These are phyloP conservation scores for Ursus arctos DNA, from an alignment of 2,113 vertebrate species.

Conservation along the genomic window DNA sequence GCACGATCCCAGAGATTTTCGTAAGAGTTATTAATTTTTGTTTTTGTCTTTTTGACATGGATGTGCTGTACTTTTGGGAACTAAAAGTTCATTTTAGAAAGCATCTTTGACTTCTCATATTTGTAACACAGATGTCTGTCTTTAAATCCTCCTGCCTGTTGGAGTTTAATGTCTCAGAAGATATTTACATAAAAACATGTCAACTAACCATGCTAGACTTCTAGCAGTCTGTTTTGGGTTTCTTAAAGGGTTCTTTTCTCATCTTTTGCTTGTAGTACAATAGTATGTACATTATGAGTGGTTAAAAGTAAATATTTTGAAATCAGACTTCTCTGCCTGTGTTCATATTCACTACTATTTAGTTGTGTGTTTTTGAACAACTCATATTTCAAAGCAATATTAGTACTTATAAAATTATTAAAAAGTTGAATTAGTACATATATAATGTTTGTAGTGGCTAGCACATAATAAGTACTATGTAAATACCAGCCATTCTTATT, in stretches of 20 bases:
- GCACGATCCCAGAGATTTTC: not conserved
- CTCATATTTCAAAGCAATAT: not conserved
- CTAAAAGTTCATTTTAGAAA: not conserved
- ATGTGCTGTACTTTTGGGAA: not conserved
- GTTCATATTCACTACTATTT: not conserved
- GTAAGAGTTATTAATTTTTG: conserved; percentile 24
- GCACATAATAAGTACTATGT: not conserved
- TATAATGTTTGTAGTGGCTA: not conserved
- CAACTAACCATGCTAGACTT: not conserved
- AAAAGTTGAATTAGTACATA: not conserved
- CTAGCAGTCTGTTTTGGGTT: not conserved
- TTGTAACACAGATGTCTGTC: not conserved
- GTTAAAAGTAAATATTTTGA: not conserved
- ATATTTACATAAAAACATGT: not conserved
- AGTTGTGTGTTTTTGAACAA: not conserved
- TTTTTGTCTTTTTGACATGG: not conserved
- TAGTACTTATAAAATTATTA: not conserved
- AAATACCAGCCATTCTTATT: not conserved
- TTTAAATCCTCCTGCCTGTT: not conserved
- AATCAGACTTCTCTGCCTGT: not conserved
- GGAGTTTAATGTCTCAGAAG: not conserved
- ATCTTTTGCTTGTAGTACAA: not conserved
- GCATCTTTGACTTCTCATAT: not conserved
- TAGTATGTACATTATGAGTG: not conserved
- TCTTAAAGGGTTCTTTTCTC: not conserved